Base-by-base conservation (phyloP, 2,888 invertebrate genomes). In the Drosophila nr. fundita region DNA sequence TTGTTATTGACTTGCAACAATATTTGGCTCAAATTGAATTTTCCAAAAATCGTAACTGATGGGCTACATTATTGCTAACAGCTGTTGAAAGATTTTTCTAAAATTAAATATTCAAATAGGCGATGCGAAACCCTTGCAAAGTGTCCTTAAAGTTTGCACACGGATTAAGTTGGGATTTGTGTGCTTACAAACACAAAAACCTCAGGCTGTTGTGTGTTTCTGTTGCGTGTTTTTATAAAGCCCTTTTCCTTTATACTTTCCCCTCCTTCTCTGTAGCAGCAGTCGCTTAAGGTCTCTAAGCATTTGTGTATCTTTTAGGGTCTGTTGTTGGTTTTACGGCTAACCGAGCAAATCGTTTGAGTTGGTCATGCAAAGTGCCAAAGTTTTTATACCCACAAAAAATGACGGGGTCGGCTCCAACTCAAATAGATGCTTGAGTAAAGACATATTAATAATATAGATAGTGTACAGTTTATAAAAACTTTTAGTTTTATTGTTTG, bases 321-420 rank as follows among this genome's bases (percentile, higher is more conserved):
- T 70, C 79, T 79, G 80, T 70, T 84, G 84, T 68, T 84, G 81
- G 72, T 73, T 72, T 65, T 74, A 67, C 80, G 83, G 87, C 75
- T 77, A 82, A 83, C 87, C 83, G 82, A 83, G 82, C 87, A 84
- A 87, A 83, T 87, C 83, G 87, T 82, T 83, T 83, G 84, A 82
- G 87, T 84, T 73, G 87, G 87, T 78, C 82, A 80, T 84, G 77
- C 87, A 87, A 83, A 83, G 83, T 83, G 84, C 87, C 87, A 83
- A 83, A 83, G 87, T 87, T 83, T 83, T 83, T 81, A 73, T 71
- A 73, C 71, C 68, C 70, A 52, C 38, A 67, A 55, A 58, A 59
- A 59, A 59, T 48, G 27, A 57, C 32, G 50, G 52, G 24, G 15
- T 7, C 24, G 54, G 2, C 8, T 54, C 24, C 34, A 38, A 60